phyloP scores from a whole-genome alignment of 2,113 vertebrate species.

The Peromyscus polionotus region DNA sequence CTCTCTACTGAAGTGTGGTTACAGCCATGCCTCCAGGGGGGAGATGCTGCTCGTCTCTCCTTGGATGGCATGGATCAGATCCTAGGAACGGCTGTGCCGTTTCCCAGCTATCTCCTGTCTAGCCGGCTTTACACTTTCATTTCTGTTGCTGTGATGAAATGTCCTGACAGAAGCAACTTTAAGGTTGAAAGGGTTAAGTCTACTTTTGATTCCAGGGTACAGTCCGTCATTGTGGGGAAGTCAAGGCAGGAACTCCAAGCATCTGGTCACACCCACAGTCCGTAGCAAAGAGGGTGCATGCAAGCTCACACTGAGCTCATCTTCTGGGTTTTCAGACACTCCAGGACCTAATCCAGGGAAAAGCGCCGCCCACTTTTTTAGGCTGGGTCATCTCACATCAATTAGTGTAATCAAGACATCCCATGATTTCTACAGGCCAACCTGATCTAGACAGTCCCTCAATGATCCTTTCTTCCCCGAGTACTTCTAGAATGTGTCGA shows the following conservation, averaged over 20 bases:
- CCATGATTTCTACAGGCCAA: neutral
- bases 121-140: neutral
- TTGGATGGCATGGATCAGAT: neutral
- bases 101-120: conserved; percentile 32
- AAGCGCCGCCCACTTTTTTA: neutral
- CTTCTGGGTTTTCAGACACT: neutral
- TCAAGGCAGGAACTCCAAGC: neutral
- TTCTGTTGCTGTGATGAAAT: neutral
- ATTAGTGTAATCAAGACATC: neutral
- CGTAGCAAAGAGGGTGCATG: neutral
- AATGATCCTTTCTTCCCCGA: fast-evolving
- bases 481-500: neutral
- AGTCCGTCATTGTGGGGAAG: neutral
- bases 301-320: neutral
- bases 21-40: too few relatives aligned
- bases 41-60: neutral
- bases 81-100: neutral
- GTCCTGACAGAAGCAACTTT: too few relatives aligned
- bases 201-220: neutral
- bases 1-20: neutral
- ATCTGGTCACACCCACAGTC: neutral
- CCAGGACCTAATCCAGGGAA: neutral
- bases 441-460: neutral
- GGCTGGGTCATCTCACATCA: neutral
- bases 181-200: neutral